Evolutionary conservation across 2,888 invertebrate species (phyloP).

Genomic region (Endotricha flammealis): DNA sequence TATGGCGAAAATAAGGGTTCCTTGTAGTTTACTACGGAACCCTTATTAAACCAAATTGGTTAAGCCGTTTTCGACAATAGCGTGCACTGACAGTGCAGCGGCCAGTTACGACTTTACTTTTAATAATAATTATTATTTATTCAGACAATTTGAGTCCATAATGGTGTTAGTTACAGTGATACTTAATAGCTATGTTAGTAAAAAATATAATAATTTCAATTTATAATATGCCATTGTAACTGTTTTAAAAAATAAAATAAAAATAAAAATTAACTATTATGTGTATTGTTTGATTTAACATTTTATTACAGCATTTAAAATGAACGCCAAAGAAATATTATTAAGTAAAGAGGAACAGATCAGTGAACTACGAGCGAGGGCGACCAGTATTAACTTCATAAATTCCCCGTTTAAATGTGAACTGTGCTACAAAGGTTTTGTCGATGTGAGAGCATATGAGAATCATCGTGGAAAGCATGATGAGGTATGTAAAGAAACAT

Average conservation of each 20-base stretch:
- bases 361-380: constrained; percentile 31
- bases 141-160: too few relatives aligned
- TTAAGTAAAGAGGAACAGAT: constrained; percentile 45
- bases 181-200: too few relatives aligned
- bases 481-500: constrained; percentile 31
- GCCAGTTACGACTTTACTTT: too few relatives aligned
- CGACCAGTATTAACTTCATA: constrained; percentile 43
- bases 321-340: constrained; percentile 36
- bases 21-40: too few relatives aligned
- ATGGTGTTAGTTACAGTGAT: too few relatives aligned
- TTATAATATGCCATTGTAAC: too few relatives aligned
- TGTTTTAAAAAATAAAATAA: constrained; percentile 12
- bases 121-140: too few relatives aligned
- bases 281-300: constrained; percentile 1
- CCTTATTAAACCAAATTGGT: too few relatives aligned
- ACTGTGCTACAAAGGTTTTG: constrained; percentile 54
- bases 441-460: constrained; percentile 36
- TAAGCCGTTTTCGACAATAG: too few relatives aligned
- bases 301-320: constrained; percentile 28
- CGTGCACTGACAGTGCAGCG: too few relatives aligned
- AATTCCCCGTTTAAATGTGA: constrained; percentile 53
- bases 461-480: constrained; percentile 59
- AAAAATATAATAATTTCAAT: too few relatives aligned
- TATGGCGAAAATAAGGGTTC: too few relatives aligned
- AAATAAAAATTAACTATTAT: constrained; percentile 7